Evolutionary conservation across 2,888 invertebrate species (phyloP).

Genomic region (Caenorhabditis afra): DNA sequence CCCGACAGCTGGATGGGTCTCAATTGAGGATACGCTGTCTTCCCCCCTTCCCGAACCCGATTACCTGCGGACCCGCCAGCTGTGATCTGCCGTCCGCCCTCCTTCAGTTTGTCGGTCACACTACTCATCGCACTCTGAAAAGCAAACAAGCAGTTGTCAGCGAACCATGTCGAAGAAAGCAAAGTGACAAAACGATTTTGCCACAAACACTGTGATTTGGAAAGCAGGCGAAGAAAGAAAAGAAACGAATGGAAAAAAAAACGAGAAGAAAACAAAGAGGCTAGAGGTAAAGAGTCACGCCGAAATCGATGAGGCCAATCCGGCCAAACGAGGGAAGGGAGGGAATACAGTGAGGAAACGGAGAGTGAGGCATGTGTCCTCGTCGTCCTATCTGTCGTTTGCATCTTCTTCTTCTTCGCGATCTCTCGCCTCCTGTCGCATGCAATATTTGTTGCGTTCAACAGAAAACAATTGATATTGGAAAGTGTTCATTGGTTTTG

Average conservation of each 20-base stretch:
- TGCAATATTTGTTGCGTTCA: slow-evolving; percentile 18
- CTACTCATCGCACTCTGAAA: slow-evolving; percentile 38
- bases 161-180: neutral
- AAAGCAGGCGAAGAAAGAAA: neutral
- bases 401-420: slow-evolving; percentile 4
- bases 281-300: slow-evolving; percentile 2
- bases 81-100: slow-evolving; percentile 88
- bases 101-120: slow-evolving; percentile 63
- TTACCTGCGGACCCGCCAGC: slow-evolving; percentile 91
- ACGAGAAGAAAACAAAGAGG: neutral
- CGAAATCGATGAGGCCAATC: slow-evolving; percentile 6
- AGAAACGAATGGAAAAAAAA: slow-evolving; percentile 7
- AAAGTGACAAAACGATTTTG: too few species aligned
- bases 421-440: too few species aligned
- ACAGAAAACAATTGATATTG: slow-evolving; percentile 18
- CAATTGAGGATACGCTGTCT: too few species aligned
- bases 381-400: slow-evolving; percentile 39
- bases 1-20: too few species aligned
- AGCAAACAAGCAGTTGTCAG: slow-evolving; percentile 11
- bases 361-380: slow-evolving; percentile 2
- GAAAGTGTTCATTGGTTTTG: slow-evolving; percentile 30
- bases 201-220: neutral
- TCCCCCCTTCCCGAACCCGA: neutral
- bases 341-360: neutral
- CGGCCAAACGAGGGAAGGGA: too few species aligned